A percentile compares a stretch with the other conserved stretches of the same genome.
phyloP scores from a whole-genome alignment of 2,113 vertebrate genomes.

The Heteronetta atricapilla region DNA sequence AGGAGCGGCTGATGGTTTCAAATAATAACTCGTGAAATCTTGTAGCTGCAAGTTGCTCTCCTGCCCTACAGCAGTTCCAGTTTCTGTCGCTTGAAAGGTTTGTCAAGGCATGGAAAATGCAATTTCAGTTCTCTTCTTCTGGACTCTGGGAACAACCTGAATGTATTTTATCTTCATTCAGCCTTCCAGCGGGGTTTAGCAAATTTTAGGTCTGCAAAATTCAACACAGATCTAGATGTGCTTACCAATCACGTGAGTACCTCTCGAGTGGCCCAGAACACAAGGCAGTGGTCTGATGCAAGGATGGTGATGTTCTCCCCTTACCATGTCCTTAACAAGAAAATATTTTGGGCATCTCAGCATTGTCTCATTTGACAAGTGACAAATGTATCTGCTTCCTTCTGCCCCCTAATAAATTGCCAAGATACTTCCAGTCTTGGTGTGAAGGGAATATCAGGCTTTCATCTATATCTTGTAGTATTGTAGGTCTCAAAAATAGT shows the following conservation, averaged over 20 bases:
- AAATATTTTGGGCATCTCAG: neutral
- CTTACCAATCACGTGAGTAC: rapidly evolving
- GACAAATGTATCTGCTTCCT: neutral
- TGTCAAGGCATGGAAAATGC: neutral
- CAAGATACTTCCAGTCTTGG: neutral
- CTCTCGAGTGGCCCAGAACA: neutral
- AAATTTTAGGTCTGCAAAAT: neutral
- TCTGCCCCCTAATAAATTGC: neutral
- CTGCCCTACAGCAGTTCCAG: neutral
- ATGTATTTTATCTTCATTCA: neutral
- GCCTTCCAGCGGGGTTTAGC: neutral
- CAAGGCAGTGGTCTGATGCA: neutral
- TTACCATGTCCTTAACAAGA: neutral
- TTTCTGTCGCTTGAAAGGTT: neutral
- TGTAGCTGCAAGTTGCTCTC: neutral
- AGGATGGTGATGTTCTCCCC: neutral
- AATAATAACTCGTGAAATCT: neutral
- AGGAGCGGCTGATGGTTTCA: neutral
- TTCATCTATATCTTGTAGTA: neutral
- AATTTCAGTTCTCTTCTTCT: rapidly evolving
- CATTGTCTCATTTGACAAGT: neutral
- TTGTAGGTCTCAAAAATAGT: neutral
- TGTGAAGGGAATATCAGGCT: neutral
- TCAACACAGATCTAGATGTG: too few species aligned
- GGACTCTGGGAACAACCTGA: neutral